Evolutionary conservation across 2,888 invertebrate species (phyloP), one percentile per base, ranked within the genome.

Genomic region (Elegia similella): DNA sequence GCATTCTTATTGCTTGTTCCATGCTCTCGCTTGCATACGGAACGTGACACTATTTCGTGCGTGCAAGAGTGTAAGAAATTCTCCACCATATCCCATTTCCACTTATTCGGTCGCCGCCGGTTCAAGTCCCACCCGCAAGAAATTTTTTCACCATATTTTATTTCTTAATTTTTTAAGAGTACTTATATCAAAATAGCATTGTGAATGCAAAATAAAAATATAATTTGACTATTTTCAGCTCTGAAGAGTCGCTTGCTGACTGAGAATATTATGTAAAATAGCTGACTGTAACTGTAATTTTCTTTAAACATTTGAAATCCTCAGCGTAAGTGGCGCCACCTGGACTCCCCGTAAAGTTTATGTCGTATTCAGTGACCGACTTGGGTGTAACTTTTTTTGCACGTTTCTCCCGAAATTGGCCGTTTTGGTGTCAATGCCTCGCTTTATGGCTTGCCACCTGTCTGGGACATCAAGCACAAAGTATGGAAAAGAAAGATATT

Each of bases 281-380:
- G 48, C 34, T 50, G 50, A 50, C 34, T 10, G 50, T 50, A 34
- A 50, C 34, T 10, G 50, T 50, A 34, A 50, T 17, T 50, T 50
- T 34, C 34, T 50, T 50, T 50, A 34, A 50, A 50, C 17, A 17
- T 50, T 50, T 50, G 50, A 50, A 50, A 50, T 50, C 50, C 12
- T 15, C 34, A 34, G 10, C 34, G 50, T 17, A 16, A 8, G 34
- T 38, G 50, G 50, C 34, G 62, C 52, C 70, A 69, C 63, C 65
- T 70, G 69, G 52, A 38, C 15, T 8, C 50, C 43, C 67, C 69
- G 70, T 70, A 70, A 70, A 76, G 65, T 58, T 62, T 58, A 63
- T 63, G 64, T 62, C 72, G 72, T 68, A 68, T 71, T 66, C 65
- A 73, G 70, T 78, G 78, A 73, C 78, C 78, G 76, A 73, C 73